Conservation (phyloP, 2,888 invertebrate species). For the Chelonus formosanus region DNA sequence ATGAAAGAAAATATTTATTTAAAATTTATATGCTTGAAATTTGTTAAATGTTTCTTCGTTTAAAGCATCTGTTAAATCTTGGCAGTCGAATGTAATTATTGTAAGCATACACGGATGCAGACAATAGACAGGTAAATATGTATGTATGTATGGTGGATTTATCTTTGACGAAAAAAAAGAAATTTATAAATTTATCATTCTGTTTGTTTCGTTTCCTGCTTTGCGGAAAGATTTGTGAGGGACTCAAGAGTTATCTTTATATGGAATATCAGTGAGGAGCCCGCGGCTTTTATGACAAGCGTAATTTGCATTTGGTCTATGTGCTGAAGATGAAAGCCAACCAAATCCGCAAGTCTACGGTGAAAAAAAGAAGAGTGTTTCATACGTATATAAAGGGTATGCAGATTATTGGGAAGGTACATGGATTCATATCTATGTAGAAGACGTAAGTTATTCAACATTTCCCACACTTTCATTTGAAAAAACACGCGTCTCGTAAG, state of each 20-base stretch:
- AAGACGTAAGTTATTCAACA: conserved; percentile 28
- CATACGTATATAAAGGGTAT: conserved; percentile 7
- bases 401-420: conserved; percentile 10
- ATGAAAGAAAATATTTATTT: too few species aligned
- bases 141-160: too few species aligned
- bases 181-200: conserved; percentile 8
- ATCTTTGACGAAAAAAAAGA: background rate
- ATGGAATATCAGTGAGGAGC: conserved; percentile 7
- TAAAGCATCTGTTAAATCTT: too few species aligned
- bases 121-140: too few species aligned
- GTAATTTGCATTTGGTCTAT: conserved; percentile 37
- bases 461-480: conserved; percentile 33
- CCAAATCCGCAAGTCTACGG: conserved; percentile 22
- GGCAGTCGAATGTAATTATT: too few species aligned
- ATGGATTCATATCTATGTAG: conserved; percentile 1
- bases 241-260: conserved; percentile 26
- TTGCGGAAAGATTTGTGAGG: conserved; percentile 21
- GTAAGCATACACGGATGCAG: too few species aligned
- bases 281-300: conserved; percentile 28
- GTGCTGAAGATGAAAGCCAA: conserved; percentile 35
- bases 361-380: conserved; percentile 22
- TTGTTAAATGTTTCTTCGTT: too few species aligned
- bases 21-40: too few species aligned
- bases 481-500: conserved; percentile 28
- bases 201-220: conserved; percentile 8